phyloP scores from a whole-genome alignment of 2,113 vertebrate species.

The Clarias gariepinus region DNA sequence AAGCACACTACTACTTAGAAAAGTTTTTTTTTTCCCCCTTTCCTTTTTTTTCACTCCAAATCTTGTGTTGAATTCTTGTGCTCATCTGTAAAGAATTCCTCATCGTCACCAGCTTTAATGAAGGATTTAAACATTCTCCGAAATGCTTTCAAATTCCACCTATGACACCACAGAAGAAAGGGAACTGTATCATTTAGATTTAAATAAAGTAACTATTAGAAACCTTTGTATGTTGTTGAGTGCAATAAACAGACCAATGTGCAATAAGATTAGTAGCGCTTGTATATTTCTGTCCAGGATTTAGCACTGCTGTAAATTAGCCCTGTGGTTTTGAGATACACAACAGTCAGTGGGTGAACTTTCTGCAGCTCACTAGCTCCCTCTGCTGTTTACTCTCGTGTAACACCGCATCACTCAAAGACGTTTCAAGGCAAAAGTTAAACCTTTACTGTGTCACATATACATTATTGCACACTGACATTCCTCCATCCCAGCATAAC shows the following conservation, averaged over 20 bases:
- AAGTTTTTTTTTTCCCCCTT: neutral
- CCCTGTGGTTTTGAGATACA: neutral
- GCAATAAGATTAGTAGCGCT: slow-evolving; percentile 53
- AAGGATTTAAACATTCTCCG: neutral
- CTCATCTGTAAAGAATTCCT: neutral
- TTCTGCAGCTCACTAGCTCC: neutral
- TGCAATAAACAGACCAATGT: slow-evolving; percentile 73
- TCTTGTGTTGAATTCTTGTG: neutral
- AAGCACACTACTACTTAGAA: neutral
- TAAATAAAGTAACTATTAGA: slow-evolving; percentile 53
- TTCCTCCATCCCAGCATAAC: too few species aligned
- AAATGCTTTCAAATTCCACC: neutral
- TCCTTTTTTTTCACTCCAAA: neutral
- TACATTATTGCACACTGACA: too few species aligned
- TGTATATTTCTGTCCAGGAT: neutral
- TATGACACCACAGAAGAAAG: slow-evolving; percentile 6
- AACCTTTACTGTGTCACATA: too few species aligned
- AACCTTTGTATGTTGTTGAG: slow-evolving; percentile 71
- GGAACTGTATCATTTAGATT: slow-evolving; percentile 32
- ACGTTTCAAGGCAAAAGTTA: too few species aligned
- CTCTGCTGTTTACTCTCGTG: neutral
- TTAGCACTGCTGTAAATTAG: neutral
- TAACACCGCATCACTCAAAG: neutral
- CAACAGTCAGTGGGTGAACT: neutral
- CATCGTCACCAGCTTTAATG: slow-evolving; percentile 1